Base-by-base conservation (phyloP, 1,140 invertebrate species). In the Xylocopa sonorina region DNA sequence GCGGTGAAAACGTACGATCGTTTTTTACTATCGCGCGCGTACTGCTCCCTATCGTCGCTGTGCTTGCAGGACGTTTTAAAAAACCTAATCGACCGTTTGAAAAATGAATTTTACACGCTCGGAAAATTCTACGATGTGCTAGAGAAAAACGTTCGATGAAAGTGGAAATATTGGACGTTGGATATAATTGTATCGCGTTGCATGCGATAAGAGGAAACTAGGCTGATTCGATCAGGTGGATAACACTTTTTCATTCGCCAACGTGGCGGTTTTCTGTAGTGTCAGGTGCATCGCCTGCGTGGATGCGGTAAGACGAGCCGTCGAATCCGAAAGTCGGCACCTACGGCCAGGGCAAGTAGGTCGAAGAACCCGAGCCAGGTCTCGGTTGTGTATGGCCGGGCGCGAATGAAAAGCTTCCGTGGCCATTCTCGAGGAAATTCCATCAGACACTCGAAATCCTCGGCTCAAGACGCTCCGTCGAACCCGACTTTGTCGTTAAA, bases 361-460 rank as follows among this genome's bases (percentile, higher is more conserved):
- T 78, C 75, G 58, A 32, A 62, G 67, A 78, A 78, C 41, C 58
- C 38, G 55, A 60, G 55, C n/a, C 64, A 27, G 27, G 38, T 48
- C 38, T 51, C 21, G 16, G 5, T 3, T 74, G 50, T 68, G 32
- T 46, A 69, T 38, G 64, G 64, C 29, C 24, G 64, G 75, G 66
- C 50, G 66, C 66, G 67, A 78, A 78, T 71, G 75, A 60, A 71
- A 71, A 78, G 75, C 67, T 78, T 60, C 67, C 55, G 48, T 41
- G 75, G 67, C 75, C 29, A 78, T 78, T 78, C 75, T 78, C 75
- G 34, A 60, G 55, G 67, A 69, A 78, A 78, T 78, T 78, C 75
- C 75, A 78, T 78, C 75, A 78, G 75, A 60, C 75, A 62, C 66
- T 27, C 67, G 75, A 69, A 78, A 78, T 78, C 75, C 75, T 62